These are phyloP conservation scores for Drosophila melanogaster DNA, from an alignment of 1,140 invertebrate species.

Conservation along the genomic window DNA sequence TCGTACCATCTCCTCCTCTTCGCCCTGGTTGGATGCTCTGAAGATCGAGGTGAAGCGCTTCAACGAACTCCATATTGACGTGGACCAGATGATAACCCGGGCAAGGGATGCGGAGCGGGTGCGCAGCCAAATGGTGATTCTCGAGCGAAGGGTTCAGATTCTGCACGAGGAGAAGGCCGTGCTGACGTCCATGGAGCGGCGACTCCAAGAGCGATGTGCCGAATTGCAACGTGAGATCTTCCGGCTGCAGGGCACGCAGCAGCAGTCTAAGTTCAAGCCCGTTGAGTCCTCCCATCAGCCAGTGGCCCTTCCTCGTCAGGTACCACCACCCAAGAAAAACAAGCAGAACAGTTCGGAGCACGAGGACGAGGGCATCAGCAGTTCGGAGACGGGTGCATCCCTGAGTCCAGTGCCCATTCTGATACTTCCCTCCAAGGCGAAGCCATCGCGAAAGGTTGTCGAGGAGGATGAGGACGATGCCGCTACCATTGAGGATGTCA, in stretches of 20 bases:
- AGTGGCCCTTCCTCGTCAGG: constrained; percentile 75
- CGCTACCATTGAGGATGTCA: constrained; percentile 94
- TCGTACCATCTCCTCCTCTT: constrained; percentile 86
- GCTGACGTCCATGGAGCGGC: constrained; percentile 90
- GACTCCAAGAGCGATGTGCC: constrained; percentile 90
- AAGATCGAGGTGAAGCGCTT: constrained; percentile 89
- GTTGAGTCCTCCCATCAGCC: constrained; percentile 78
- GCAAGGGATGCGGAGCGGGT: constrained; percentile 80
- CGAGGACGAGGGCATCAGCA: constrained; percentile 94
- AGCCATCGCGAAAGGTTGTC: constrained; percentile 53
- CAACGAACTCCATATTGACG: constrained; percentile 89
- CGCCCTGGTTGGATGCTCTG: constrained; percentile 86
- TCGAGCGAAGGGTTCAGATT: constrained; percentile 90
- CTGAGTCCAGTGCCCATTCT: constrained; percentile 87
- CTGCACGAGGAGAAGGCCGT: constrained; percentile 92
- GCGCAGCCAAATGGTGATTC: constrained; percentile 87
- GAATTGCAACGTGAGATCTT: constrained; percentile 88
- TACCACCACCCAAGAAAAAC: constrained; percentile 54
- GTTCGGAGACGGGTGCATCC: constrained; percentile 89
- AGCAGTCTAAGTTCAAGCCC: constrained; percentile 74
- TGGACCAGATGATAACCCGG: constrained; percentile 85
- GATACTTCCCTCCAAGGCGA: constrained; percentile 71
- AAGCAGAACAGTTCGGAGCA: constrained; percentile 89
- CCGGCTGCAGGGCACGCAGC: constrained; percentile 78
- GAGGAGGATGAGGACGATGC: constrained; percentile 87